Conservation (phyloP, 2,888 invertebrate genomes). For the Trichogramma evanescens region DNA sequence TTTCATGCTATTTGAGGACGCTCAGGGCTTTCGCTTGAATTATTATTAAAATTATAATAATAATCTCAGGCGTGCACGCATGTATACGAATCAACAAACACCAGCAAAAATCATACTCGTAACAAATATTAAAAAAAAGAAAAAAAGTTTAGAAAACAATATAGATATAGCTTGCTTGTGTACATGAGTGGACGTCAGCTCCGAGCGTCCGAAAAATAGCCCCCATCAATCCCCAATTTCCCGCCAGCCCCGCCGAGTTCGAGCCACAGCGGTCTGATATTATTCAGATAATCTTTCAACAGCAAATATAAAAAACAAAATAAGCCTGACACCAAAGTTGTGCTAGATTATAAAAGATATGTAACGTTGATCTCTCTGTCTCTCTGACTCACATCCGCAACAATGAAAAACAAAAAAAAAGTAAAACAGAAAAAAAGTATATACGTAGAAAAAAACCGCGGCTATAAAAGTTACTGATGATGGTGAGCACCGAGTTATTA, state of each 20-base stretch:
- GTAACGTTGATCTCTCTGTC: too few species aligned
- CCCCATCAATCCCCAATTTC: constrained; percentile 31
- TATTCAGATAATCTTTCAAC: constrained; percentile 28
- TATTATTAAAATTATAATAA: too few species aligned
- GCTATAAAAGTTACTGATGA: constrained; percentile 31
- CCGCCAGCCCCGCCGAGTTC: constrained; percentile 49
- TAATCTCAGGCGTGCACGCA: constrained; percentile 10
- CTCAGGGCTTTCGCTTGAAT: constrained; percentile 16
- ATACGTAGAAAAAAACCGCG: constrained; percentile 27
- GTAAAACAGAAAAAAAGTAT: constrained; percentile 26
- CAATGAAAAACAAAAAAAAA: not conserved
- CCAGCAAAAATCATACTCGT: constrained; percentile 13
- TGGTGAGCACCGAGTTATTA: constrained; percentile 46
- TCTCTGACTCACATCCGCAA: not conserved
- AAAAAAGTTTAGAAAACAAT: not conserved
- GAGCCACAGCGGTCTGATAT: constrained; percentile 40
- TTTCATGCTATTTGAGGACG: constrained; percentile 22
- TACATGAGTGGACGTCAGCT: too few species aligned
- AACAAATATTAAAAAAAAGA: not conserved
- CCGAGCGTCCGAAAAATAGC: constrained; percentile 20
- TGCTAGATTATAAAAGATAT: too few species aligned
- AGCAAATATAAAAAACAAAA: not conserved
- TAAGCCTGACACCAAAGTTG: not conserved
- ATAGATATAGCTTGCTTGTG: too few species aligned
- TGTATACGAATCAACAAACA: not conserved